phyloP scores from a whole-genome alignment of 2,888 invertebrate species.

The Muscina levida region DNA sequence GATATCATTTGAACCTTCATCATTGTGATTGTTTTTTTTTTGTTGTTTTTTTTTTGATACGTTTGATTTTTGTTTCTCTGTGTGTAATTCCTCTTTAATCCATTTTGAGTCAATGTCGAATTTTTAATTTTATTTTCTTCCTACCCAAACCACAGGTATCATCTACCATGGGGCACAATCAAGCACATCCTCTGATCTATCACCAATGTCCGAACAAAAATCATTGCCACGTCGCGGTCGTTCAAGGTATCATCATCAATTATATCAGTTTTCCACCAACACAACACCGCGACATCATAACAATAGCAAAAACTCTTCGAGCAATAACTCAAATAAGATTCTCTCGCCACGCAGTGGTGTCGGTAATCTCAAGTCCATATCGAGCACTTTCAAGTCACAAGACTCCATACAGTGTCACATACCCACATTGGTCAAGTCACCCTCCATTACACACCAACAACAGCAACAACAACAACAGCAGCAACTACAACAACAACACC shows the following conservation, averaged over 20 bases:
- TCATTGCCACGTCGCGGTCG: slow-evolving; percentile 86
- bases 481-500: slow-evolving; percentile 64
- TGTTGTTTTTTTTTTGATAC: slow-evolving; percentile 3
- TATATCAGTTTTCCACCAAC: slow-evolving; percentile 81
- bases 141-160: slow-evolving; percentile 81
- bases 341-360: slow-evolving; percentile 79
- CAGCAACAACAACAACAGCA: slow-evolving; percentile 72
- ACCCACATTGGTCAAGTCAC: slow-evolving; percentile 79
- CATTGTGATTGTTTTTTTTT: not conserved
- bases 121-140: slow-evolving; percentile 56
- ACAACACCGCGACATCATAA: slow-evolving; percentile 81
- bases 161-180: slow-evolving; percentile 88
- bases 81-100: no score
- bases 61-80: no score
- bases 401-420: slow-evolving; percentile 79
- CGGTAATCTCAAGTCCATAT: slow-evolving; percentile 78
- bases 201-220: slow-evolving; percentile 89
- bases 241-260: slow-evolving; percentile 84
- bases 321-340: slow-evolving; percentile 76
- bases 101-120: slow-evolving; percentile 33
- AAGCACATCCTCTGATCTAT: slow-evolving; percentile 88
- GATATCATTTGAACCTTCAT: not conserved
- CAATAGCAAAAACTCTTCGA: slow-evolving; percentile 75
- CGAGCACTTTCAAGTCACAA: slow-evolving; percentile 79
- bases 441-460: slow-evolving; percentile 77